Conservation (phyloP, 2,113 vertebrate genomes). For the Maccullochella peelii region DNA sequence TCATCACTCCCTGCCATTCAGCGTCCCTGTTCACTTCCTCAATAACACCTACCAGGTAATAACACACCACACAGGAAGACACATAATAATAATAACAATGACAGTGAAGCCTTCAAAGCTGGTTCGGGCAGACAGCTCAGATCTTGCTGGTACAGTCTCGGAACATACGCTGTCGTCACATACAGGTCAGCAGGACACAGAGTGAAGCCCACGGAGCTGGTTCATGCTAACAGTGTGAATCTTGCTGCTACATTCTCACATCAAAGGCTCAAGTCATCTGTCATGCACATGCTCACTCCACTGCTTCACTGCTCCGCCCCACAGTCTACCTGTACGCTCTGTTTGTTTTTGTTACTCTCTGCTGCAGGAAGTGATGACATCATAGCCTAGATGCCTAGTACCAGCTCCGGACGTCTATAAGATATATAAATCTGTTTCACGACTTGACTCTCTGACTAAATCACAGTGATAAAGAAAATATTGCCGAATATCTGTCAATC, state of each 20-base stretch:
- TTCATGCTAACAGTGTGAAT: background rate
- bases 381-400: background rate
- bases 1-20: constrained; percentile 96
- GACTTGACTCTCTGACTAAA: background rate
- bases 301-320: constrained; percentile 3
- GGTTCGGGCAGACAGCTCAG: too few species aligned
- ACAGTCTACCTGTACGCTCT: background rate
- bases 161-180: too few species aligned
- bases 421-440: background rate
- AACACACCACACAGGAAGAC: background rate
- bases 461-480: background rate
- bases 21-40: constrained; percentile 97
- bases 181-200: too few species aligned
- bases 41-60: constrained; percentile 96
- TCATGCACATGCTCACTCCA: background rate
- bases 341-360: constrained; percentile 10
- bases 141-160: too few species aligned
- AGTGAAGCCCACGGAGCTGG: too few species aligned
- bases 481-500: too few species aligned
- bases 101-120: background rate
- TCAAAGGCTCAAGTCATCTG: too few species aligned
- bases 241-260: background rate
- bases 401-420: background rate
- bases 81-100: background rate
- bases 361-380: constrained; percentile 21